These are phyloP conservation scores for Hyphantria cunea DNA, from an alignment of 1,140 invertebrate genomes.

Conservation along the genomic window DNA sequence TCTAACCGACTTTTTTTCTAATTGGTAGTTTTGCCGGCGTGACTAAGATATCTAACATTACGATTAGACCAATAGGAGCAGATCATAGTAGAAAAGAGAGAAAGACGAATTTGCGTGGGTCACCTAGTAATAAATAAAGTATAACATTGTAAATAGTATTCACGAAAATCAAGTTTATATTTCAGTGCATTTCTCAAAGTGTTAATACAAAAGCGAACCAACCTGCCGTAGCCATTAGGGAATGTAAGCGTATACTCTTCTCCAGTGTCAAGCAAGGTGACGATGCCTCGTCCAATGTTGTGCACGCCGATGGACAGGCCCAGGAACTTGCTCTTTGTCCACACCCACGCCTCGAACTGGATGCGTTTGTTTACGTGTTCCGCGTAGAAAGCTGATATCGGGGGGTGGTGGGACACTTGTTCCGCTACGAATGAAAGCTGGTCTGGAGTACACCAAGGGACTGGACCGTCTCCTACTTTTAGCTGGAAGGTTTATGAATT, in stretches of 20 bases:
- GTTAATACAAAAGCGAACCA: conserved; percentile 10
- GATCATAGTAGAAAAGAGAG: too few relatives aligned
- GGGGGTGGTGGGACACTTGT: conserved; percentile 99
- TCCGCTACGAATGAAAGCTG: conserved; percentile 97
- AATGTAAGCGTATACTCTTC: conserved; percentile 97
- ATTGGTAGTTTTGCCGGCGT: too few relatives aligned
- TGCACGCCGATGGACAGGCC: conserved; percentile 97
- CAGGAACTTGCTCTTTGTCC: conserved; percentile 99
- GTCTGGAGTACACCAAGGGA: conserved; percentile 90
- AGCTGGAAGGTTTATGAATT: conserved; percentile 40
- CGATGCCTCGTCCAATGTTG: conserved; percentile 91
- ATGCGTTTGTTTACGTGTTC: conserved; percentile 96
- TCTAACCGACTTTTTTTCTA: too few relatives aligned
- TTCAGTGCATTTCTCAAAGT: too few relatives aligned
- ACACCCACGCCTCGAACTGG: conserved; percentile 95
- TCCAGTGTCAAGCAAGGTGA: conserved; percentile 90
- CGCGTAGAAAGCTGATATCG: conserved; percentile 98
- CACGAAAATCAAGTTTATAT: conserved; percentile 72
- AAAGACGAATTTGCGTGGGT: too few relatives aligned
- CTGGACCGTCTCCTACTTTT: conserved; percentile 87
- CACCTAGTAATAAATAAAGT: too few relatives aligned
- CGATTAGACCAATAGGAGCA: too few relatives aligned
- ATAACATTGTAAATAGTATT: too few relatives aligned
- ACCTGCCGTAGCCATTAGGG: conserved; percentile 97
- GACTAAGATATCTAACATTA: too few relatives aligned